A percentile compares a stretch with the other conserved stretches of the same genome.
Conservation (phyloP, 2,888 invertebrate genomes). For the Dexiosoma caninum region DNA sequence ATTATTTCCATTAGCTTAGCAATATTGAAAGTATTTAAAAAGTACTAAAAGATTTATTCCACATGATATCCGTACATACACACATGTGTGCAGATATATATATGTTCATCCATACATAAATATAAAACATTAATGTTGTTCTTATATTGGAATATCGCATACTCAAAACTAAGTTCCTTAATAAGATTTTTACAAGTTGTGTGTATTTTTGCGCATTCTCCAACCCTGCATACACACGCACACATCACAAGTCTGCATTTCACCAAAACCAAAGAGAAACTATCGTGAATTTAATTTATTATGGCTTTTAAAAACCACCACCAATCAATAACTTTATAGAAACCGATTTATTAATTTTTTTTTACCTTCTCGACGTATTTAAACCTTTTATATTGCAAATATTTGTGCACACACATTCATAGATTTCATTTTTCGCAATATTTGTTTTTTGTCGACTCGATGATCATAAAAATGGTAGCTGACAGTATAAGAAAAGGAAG, state of each 20-base stretch:
- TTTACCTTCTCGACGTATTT: not conserved
- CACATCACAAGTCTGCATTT: not conserved
- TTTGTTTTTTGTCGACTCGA: conserved; percentile 12
- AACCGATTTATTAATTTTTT: not conserved
- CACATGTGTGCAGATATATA: no score
- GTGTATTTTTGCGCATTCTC: not conserved
- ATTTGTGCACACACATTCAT: conserved; percentile 6
- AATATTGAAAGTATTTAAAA: not conserved
- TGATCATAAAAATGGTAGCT: conserved; percentile 39
- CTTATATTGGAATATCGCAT: not conserved
- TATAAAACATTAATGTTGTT: no score
- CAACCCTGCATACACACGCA: not conserved
- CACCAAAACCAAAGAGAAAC: not conserved
- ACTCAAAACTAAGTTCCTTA: not conserved
- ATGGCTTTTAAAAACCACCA: conserved; percentile 43
- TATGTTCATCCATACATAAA: no score
- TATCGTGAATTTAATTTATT: conserved; percentile 36
- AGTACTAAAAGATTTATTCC: not conserved
- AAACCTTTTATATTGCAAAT: conserved; percentile 16
- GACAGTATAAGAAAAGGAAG: conserved; percentile 25
- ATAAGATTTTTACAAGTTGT: not conserved
- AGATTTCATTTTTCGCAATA: conserved; percentile 32
- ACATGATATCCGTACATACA: no score
- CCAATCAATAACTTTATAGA: conserved; percentile 44
- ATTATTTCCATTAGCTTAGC: not conserved